Conservation (phyloP, 2,113 vertebrate genomes). For the Pelecanoides urinatrix region DNA sequence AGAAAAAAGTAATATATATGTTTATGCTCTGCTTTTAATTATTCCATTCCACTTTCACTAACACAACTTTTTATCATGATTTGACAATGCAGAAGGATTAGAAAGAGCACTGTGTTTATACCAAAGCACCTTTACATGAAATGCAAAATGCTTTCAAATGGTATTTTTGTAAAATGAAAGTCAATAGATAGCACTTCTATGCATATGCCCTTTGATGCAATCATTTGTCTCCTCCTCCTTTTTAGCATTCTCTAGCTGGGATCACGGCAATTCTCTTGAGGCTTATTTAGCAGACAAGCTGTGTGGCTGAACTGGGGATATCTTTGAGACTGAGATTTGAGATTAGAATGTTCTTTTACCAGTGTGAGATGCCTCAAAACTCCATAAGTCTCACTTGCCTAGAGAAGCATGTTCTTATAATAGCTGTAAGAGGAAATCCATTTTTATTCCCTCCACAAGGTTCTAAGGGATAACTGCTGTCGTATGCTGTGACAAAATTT, state of each 20-base stretch:
- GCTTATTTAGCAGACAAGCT: background rate
- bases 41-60: background rate
- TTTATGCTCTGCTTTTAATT: background rate
- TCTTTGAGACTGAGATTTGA: background rate
- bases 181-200: background rate
- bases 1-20: no score
- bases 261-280: background rate
- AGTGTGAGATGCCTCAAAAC: background rate
- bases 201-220: background rate
- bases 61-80: background rate
- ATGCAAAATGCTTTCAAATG: background rate
- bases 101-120: background rate
- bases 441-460: background rate
- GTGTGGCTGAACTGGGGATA: background rate
- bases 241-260: background rate
- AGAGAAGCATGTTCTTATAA: background rate
- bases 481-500: background rate
- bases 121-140: background rate
- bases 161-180: background rate
- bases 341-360: background rate
- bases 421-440: background rate
- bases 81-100: background rate
- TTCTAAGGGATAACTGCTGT: background rate
- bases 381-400: background rate
- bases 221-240: background rate